Conservation (phyloP, 2,113 vertebrate genomes). For the Sisor rabdophorus region DNA sequence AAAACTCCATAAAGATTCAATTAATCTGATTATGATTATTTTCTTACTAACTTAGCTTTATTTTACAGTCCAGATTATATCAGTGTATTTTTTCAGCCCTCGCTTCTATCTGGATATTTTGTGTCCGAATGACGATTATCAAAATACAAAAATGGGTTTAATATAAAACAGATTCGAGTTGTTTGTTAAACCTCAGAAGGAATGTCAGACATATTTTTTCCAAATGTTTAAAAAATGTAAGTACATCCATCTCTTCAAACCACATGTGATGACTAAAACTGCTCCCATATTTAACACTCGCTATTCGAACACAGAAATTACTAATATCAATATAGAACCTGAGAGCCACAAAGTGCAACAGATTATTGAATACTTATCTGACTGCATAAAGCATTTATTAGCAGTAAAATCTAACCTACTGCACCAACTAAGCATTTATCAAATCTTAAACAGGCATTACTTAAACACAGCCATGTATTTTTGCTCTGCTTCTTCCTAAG, state of each 20-base stretch:
- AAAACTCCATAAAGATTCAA: not conserved
- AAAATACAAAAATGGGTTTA: not conserved
- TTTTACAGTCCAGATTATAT: not conserved
- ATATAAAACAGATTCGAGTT: conserved; percentile 10
- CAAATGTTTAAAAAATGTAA: not conserved
- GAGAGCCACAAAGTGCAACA: not conserved
- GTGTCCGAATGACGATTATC: not conserved
- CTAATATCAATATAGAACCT: no score
- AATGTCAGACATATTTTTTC: not conserved
- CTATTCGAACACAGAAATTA: not conserved
- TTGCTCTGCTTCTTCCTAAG: no score
- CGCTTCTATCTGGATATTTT: not conserved
- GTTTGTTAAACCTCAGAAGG: not conserved
- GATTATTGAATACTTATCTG: not conserved
- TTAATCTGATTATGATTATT: not conserved
- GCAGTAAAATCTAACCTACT: no score
- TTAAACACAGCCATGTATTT: no score
- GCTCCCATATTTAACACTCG: not conserved
- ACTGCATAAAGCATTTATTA: not conserved
- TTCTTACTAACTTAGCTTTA: not conserved
- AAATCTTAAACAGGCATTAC: no score
- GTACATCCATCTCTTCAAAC: not conserved
- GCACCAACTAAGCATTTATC: no score
- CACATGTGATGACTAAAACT: not conserved
- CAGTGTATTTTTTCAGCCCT: not conserved